Evolutionary conservation across 37 sponge, comb jelly and placozoan genomes (phyloP).

Genomic region (Eunapius fragilis): DNA sequence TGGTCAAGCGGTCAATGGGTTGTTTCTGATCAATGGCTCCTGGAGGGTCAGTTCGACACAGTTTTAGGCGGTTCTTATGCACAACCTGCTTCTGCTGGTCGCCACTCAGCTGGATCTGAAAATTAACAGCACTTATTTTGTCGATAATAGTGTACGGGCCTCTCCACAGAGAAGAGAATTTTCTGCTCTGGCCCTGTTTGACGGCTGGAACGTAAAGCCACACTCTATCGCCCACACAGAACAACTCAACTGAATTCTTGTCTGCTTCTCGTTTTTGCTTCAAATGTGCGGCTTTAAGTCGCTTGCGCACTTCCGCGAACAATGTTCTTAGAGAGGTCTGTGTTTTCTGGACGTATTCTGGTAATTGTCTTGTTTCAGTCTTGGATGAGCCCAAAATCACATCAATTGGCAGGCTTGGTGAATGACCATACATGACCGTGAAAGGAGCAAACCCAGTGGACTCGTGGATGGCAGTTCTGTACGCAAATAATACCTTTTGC

Average conservation of each 20-base stretch:
- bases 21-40: neutral
- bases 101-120: neutral
- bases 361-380: neutral
- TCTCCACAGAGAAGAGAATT: slow-evolving; percentile 24
- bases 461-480: slow-evolving; percentile 48
- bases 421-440: slow-evolving; percentile 19
- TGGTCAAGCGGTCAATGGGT: neutral
- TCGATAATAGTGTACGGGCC: slow-evolving; percentile 36
- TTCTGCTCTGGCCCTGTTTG: slow-evolving; percentile 30
- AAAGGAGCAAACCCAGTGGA: slow-evolving; percentile 26
- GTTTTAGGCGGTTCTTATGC: neutral
- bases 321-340: neutral
- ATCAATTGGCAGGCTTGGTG: slow-evolving; percentile 32
- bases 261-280: neutral
- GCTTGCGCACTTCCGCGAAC: neutral
- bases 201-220: slow-evolving; percentile 48
- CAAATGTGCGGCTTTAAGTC: neutral
- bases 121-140: neutral
- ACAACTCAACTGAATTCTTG: neutral
- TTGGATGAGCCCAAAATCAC: slow-evolving; percentile 18
- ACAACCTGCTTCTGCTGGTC: neutral
- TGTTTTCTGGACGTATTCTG: slow-evolving; percentile 14
- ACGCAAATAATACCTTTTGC: slow-evolving; percentile 13
- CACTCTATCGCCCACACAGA: slow-evolving; percentile 30
- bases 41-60: neutral